A percentile compares a stretch with the other conserved stretches of the same genome.
Evolutionary conservation across 2,888 invertebrate genomes (phyloP).

Genomic region (Caenorhabditis sp.): DNA sequence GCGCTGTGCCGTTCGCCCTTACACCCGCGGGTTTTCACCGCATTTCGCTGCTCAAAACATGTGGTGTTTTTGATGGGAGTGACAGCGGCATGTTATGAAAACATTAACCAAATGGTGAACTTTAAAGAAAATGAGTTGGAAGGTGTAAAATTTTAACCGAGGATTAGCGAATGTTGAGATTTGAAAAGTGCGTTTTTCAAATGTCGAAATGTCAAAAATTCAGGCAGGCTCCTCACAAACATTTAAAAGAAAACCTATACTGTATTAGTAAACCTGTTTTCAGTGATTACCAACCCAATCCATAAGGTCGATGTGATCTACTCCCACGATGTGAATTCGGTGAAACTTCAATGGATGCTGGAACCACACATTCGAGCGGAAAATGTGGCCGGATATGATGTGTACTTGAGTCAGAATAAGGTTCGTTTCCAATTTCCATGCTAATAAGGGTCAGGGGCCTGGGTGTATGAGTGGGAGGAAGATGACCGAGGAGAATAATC

Average conservation of each 20-base stretch:
- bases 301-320: conserved; percentile 82
- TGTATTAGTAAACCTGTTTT: conserved; percentile 29
- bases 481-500: not conserved
- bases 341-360: conserved; percentile 82
- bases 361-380: conserved; percentile 74
- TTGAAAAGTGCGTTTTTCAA: no score
- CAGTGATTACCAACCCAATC: conserved; percentile 78
- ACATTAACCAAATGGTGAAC: conserved; percentile 17
- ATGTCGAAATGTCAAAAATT: no score
- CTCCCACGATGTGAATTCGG: conserved; percentile 80
- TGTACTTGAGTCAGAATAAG: conserved; percentile 79
- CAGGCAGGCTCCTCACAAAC: no score
- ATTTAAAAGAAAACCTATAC: no score
- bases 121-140: not conserved
- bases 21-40: conserved; percentile 1
- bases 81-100: conserved; percentile 7
- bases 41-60: conserved; percentile 17
- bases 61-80: conserved; percentile 28
- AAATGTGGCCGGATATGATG: conserved; percentile 79
- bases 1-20: conserved; percentile 25
- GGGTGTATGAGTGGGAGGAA: not conserved
- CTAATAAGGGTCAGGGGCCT: conserved; percentile 1
- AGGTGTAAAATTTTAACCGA: no score
- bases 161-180: no score
- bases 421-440: conserved; percentile 61